These are phyloP conservation scores for Lathronympha strigana DNA, from an alignment of 2,888 invertebrate genomes.

Conservation along the genomic window DNA sequence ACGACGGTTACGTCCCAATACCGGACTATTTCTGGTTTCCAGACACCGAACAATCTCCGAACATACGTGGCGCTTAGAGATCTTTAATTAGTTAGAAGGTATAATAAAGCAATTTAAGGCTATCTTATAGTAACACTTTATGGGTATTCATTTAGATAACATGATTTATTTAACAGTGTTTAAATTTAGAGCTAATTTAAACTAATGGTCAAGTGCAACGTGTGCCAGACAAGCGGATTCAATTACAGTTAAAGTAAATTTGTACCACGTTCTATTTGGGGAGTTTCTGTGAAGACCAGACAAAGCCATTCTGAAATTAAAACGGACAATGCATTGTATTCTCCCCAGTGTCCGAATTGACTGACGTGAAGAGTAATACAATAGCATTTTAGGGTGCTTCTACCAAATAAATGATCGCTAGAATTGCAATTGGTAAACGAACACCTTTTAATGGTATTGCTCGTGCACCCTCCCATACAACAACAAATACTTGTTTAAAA, in stretches of 20 bases:
- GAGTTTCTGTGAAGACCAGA: slow-evolving; percentile 43
- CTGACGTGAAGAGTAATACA: slow-evolving; percentile 72
- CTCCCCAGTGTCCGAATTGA: slow-evolving; percentile 69
- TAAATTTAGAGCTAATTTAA: slow-evolving; percentile 39
- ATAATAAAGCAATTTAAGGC: slow-evolving; percentile 69
- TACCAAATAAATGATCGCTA: slow-evolving; percentile 66
- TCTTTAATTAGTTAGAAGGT: slow-evolving; percentile 69
- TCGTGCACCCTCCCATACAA: slow-evolving; percentile 54
- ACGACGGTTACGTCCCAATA: slow-evolving; percentile 58
- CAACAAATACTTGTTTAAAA: slow-evolving; percentile 6
- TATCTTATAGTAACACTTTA: slow-evolving; percentile 63
- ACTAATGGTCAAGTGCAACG: slow-evolving; percentile 38
- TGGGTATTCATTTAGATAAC: slow-evolving; percentile 65
- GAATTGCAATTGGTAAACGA: slow-evolving; percentile 62
- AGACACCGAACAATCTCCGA: slow-evolving; percentile 58
- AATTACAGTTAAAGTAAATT: slow-evolving; percentile 35
- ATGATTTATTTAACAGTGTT: slow-evolving; percentile 54
- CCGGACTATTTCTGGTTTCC: slow-evolving; percentile 62
- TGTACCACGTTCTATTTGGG: slow-evolving; percentile 23
- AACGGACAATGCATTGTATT: slow-evolving; percentile 63
- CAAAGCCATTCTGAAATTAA: slow-evolving; percentile 65
- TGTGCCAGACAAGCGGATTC: slow-evolving; percentile 35
- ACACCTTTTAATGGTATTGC: slow-evolving; percentile 65
- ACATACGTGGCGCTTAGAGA: slow-evolving; percentile 60
- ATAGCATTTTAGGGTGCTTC: slow-evolving; percentile 69